Evolutionary conservation across 2,113 vertebrate species (phyloP), one percentile per base, ranked within the genome.

Genomic region (Lichenostomus cassidix): DNA sequence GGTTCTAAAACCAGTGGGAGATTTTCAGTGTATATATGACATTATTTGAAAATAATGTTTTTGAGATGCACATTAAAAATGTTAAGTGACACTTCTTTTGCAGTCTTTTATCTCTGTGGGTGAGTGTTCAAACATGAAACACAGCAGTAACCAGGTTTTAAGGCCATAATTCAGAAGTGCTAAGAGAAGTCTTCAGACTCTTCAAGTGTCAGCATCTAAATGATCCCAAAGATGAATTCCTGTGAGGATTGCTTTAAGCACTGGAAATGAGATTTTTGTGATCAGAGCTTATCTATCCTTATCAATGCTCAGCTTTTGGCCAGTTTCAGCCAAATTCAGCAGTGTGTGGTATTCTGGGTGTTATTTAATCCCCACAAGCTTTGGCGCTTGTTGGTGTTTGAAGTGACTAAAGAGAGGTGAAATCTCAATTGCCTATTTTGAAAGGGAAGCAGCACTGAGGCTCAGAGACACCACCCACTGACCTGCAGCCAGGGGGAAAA

Each of bases 381-480:
- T 82, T 88, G 58, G 6, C 12, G 17, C 37, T 65, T 47, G 35
- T 50, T 76, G 55, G 33, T 11, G 8, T 37, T 77, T 87, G 53
- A 49, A 55, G 33, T 82, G 27, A 59, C 75, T 42, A 5, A 80
- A 81, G 24, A 41, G n/a, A 63, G 58, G 56, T 60, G 65, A 73
- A 68, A 52, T 83, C 23, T 68, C 18, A 29, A 4, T 35, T 79
- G 12, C 4, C 12, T 7, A 1, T 39, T 85, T 65, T 52, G 53
- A 59, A 92, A 73, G 58, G 28, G 39, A 44, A 44, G 55, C 69
- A 74, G 31, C 73, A 58, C 37, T 65, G 73, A 44, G 67, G 35
- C 15, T 58, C 0, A 0, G 78, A 33, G 71, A 10, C 5, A 8
- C 4, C 11, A 52, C 60, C 42, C 15, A 0, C 16, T 37, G 27